A percentile compares a stretch with the other conserved stretches of the same genome.
phyloP scores from a whole-genome alignment of 2,113 vertebrate species.

The Oreochromis aureus region DNA sequence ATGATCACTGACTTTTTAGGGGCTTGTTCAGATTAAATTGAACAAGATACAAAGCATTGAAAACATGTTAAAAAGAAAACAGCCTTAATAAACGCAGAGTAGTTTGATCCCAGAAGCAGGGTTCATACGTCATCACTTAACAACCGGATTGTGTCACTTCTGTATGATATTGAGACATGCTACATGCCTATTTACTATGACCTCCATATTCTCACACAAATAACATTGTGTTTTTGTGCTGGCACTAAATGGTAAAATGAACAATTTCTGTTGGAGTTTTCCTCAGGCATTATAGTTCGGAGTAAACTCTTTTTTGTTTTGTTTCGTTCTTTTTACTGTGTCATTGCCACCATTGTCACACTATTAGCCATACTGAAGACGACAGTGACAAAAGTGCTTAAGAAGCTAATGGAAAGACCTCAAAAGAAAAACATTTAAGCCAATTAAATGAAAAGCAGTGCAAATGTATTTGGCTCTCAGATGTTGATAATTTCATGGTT shows the following conservation, averaged over 20 bases:
- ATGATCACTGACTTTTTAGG: neutral
- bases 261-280: neutral
- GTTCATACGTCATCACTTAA: neutral
- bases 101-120: neutral
- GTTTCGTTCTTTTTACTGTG: neutral
- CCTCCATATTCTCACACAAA: neutral
- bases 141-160: neutral
- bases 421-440: neutral
- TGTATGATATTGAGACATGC: neutral
- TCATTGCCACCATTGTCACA: neutral
- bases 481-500: neutral
- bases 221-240: neutral
- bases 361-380: neutral
- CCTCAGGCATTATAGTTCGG: neutral
- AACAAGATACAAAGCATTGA: neutral
- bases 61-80: neutral
- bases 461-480: neutral
- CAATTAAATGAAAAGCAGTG: neutral
- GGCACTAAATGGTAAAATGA: neutral
- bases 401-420: neutral
- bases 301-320: neutral
- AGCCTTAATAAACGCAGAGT: neutral
- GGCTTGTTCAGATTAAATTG: neutral
- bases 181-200: neutral
- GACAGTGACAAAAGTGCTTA: neutral